Evolutionary conservation across 1,140 invertebrate species (phyloP).

Genomic region (Idris sp.): DNA sequence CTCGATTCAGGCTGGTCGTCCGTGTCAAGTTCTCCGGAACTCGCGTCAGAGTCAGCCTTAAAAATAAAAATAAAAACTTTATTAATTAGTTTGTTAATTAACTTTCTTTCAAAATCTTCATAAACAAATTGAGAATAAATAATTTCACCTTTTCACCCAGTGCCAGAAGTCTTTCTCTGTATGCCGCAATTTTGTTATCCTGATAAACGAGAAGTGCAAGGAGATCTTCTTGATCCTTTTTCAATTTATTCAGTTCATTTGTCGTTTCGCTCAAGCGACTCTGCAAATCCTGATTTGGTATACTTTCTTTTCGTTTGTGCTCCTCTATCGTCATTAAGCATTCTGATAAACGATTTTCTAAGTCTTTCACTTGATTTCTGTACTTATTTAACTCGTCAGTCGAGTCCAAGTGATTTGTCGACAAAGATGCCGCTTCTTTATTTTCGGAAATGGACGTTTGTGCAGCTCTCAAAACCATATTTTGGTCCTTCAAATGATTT

Average conservation of each 20-base stretch:
- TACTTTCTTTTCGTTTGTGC: constrained; percentile 56
- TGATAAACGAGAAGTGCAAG: constrained; percentile 91
- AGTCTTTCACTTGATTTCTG: constrained; percentile 65
- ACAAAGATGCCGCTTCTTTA: constrained; percentile 30
- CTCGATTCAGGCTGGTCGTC: constrained; percentile 71
- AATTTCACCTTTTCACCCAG: constrained; percentile 83
- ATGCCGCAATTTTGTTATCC: constrained; percentile 85
- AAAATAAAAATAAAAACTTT: constrained; percentile 26
- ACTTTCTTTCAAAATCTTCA: constrained; percentile 1
- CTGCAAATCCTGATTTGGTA: constrained; percentile 66
- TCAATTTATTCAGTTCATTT: constrained; percentile 84
- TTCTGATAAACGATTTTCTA: constrained; percentile 68
- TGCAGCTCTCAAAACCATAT: constrained; percentile 89
- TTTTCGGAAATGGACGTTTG: constrained; percentile 66
- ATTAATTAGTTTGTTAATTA: constrained; percentile 3
- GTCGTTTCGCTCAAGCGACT: constrained; percentile 73
- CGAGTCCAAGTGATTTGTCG: constrained; percentile 48
- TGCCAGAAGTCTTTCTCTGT: constrained; percentile 83
- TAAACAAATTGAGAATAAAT: not conserved
- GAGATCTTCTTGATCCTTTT: constrained; percentile 94
- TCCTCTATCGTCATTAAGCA: constrained; percentile 64
- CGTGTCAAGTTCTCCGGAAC: constrained; percentile 71
- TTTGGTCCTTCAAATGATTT: constrained; percentile 91
- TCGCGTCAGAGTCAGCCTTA: constrained; percentile 73
- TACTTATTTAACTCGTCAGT: constrained; percentile 69